Evolutionary conservation across 2,888 invertebrate genomes (phyloP), one percentile per base, ranked within the genome.

Genomic region (Cotesia congregata): DNA sequence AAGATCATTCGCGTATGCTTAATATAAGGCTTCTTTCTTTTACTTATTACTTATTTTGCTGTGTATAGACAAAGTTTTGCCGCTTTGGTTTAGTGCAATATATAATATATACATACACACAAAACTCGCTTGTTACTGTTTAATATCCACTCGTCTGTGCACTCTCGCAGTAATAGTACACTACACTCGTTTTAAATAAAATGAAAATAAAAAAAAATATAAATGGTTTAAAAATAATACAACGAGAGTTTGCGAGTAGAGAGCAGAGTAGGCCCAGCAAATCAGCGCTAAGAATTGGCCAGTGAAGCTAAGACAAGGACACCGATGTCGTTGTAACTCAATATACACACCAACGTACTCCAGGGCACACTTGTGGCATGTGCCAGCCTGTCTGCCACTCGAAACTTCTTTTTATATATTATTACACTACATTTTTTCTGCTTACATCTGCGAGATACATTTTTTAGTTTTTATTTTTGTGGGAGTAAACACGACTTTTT

Each of bases 301-400:
- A 3, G 30, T 3, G 30, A 88, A 88, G 83, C 83, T 83, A 87
- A 88, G 87, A 87, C 85, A 82, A 82, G 78, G 76, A 77, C 74
- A 65, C 75, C 76, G 74, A 80, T 82, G 82, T 80, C 20, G 83
- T 78, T 80, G 84, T 50, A 50, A 50, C 50, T 50, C 50, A 50
- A 50, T 50, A 50, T 50, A 50, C 50, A 50, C 50, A 50, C 50
- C 50, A 12, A 50, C 1, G 12, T 50, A 50, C 50, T 50, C 12
- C 50, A 50, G 50, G 85, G 84, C 87, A 87, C 88, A 88, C 87
- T 88, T 86, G 86, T 85, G 87, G 88, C 88, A 88, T 88, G 87
- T 86, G 87, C 86, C 86, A 81, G 77, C 79, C 79, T 76, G 79
- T 79, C 77, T 70, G 60, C 71, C 65, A 76, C 76, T 72, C 73